Percentiles rank a stretch among this genome's conserved stretches.
phyloP scores from a whole-genome alignment of 2,797 vertebrate genomes.

The Pyrrhura leucotis region DNA sequence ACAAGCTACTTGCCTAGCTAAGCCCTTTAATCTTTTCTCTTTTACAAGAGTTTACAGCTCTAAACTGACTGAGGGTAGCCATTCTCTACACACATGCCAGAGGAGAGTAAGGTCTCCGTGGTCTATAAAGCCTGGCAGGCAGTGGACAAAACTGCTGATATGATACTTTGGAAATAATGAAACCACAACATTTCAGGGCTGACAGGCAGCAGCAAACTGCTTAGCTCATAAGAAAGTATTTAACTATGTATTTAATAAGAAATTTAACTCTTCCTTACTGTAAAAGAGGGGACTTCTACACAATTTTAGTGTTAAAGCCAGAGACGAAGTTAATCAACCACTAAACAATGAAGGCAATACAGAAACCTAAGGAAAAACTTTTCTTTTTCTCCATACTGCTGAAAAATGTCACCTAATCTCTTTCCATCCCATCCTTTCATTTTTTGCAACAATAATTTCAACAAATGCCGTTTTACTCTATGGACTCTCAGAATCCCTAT shows the following conservation, averaged over 20 bases:
- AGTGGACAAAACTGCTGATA: neutral
- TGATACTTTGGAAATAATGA: neutral
- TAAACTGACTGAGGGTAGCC: neutral
- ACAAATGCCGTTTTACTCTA: neutral
- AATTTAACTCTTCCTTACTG: neutral
- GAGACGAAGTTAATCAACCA: neutral
- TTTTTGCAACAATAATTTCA: neutral
- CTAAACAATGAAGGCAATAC: neutral
- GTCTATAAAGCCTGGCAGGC: neutral
- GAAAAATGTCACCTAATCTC: neutral
- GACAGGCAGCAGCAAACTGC: neutral
- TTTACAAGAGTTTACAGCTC: neutral
- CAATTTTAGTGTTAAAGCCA: neutral
- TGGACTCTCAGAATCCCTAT: neutral
- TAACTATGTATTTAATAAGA: neutral
- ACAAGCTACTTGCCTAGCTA: neutral
- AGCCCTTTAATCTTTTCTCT: neutral
- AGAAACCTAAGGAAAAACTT: neutral
- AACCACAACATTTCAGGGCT: neutral
- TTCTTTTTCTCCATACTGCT: neutral
- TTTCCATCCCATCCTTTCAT: neutral
- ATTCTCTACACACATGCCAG: neutral
- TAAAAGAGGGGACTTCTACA: neutral
- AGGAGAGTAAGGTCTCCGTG: neutral
- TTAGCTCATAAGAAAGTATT: neutral